Conservation (phyloP, 2,797 vertebrate genomes). For the Rousettus madagascariensis region DNA sequence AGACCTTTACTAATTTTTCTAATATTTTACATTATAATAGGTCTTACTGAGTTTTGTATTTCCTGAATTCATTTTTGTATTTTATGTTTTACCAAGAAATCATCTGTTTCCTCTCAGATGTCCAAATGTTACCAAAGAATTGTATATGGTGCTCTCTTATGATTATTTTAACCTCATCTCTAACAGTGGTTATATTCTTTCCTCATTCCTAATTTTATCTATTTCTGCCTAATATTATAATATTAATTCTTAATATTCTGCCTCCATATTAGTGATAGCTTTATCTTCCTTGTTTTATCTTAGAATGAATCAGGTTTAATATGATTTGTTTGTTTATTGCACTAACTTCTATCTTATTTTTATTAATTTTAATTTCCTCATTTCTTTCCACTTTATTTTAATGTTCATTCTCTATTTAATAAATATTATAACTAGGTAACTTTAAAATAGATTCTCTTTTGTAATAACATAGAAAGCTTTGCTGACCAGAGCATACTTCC, state of each 20-base stretch:
- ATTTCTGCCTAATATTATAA: background rate
- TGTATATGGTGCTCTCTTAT: background rate
- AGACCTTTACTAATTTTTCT: background rate
- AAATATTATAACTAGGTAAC: background rate
- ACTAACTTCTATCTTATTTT: background rate
- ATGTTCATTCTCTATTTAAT: background rate
- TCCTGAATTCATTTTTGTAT: background rate
- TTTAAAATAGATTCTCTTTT: background rate
- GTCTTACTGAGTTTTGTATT: background rate
- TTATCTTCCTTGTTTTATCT: background rate
- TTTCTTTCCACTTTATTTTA: background rate
- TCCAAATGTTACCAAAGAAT: background rate
- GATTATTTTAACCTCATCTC: background rate
- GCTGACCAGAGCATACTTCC: background rate
- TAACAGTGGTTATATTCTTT: background rate
- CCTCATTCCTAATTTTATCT: background rate
- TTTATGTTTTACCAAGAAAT: background rate
- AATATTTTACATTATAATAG: background rate
- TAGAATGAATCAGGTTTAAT: background rate
- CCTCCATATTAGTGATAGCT: background rate
- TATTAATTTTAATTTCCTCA: background rate
- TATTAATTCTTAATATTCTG: background rate
- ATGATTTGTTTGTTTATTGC: background rate
- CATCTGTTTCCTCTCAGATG: background rate
- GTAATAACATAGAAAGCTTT: background rate